A percentile compares a stretch with the other conserved stretches of the same genome.
phyloP scores from a whole-genome alignment of 92 coral and sea anemone genomes.

The Porites lobata region DNA sequence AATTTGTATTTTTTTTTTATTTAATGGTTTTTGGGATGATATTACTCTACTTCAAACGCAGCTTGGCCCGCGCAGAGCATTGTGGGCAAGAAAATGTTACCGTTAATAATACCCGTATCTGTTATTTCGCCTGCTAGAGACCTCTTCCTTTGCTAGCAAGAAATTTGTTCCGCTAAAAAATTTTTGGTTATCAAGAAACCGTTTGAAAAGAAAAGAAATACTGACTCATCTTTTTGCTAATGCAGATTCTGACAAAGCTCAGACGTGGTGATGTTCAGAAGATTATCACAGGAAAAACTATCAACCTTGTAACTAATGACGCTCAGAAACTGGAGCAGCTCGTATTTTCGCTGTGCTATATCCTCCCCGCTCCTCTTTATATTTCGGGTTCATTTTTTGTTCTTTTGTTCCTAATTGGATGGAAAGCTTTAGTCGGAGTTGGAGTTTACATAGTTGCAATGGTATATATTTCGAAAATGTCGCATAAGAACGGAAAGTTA shows the following conservation, averaged over 20 bases:
- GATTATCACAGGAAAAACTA: slow-evolving; percentile 8
- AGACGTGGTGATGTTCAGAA: slow-evolving; percentile 20
- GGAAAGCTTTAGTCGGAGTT: slow-evolving; percentile 32
- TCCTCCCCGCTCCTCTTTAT: slow-evolving; percentile 4
- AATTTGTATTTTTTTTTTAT: too few relatives aligned
- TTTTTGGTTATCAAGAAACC: too few relatives aligned
- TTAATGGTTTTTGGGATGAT: too few relatives aligned
- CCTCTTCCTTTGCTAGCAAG: too few relatives aligned
- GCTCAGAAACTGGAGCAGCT: slow-evolving; percentile 28
- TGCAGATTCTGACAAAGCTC: slow-evolving; percentile 20
- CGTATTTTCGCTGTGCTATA: neutral
- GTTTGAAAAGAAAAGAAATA: too few relatives aligned
- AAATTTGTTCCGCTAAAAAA: too few relatives aligned
- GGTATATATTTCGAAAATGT: neutral
- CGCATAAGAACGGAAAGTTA: neutral
- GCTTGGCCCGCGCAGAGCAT: too few relatives aligned
- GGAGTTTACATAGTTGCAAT: neutral
- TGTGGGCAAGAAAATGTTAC: too few relatives aligned
- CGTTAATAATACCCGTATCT: too few relatives aligned
- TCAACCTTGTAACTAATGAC: slow-evolving; percentile 34
- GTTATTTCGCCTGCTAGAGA: too few relatives aligned
- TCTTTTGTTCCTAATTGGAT: slow-evolving; percentile 36
- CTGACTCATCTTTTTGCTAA: neutral
- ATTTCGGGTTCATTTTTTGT: neutral
- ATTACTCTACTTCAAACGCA: too few relatives aligned